These are phyloP conservation scores for Diadema setosum DNA, from an alignment of 35 echinoderm and acorn worm genomes.

Conservation along the genomic window DNA sequence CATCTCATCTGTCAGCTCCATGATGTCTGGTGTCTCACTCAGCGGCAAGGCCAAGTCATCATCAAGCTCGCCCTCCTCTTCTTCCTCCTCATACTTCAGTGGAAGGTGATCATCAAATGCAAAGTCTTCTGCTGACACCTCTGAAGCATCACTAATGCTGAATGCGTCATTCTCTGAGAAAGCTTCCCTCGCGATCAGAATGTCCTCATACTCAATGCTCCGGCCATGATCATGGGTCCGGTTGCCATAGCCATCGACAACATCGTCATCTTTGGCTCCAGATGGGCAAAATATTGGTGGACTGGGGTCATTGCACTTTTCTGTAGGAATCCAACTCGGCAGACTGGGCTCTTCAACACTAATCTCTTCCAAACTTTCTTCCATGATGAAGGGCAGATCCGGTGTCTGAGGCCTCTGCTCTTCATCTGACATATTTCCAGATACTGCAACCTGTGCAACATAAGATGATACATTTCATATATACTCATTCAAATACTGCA, in stretches of 20 bases:
- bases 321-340: neutral
- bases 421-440: neutral
- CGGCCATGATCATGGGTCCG: slow-evolving; percentile 17
- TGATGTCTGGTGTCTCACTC: slow-evolving; percentile 66
- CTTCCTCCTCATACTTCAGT: slow-evolving; percentile 64
- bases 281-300: slow-evolving; percentile 45
- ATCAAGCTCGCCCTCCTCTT: neutral
- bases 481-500: too few relatives aligned
- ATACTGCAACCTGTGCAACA: neutral
- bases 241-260: slow-evolving; percentile 65
- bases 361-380: neutral
- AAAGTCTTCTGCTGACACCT: slow-evolving; percentile 76
- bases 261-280: slow-evolving; percentile 79
- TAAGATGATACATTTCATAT: neutral
- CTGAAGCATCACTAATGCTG: slow-evolving; percentile 90
- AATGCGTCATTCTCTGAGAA: slow-evolving; percentile 99
- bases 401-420: neutral
- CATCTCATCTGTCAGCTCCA: slow-evolving; percentile 84
- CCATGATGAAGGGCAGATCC: slow-evolving; percentile 11
- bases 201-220: slow-evolving; percentile 73
- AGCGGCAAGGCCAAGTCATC: slow-evolving; percentile 5
- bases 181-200: slow-evolving; percentile 73
- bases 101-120: slow-evolving; percentile 92
- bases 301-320: neutral
- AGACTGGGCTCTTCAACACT: neutral